Percentiles rank a stretch among this genome's conserved stretches.
Conservation (phyloP, 2,113 vertebrate species). For the Arizona elegans region DNA sequence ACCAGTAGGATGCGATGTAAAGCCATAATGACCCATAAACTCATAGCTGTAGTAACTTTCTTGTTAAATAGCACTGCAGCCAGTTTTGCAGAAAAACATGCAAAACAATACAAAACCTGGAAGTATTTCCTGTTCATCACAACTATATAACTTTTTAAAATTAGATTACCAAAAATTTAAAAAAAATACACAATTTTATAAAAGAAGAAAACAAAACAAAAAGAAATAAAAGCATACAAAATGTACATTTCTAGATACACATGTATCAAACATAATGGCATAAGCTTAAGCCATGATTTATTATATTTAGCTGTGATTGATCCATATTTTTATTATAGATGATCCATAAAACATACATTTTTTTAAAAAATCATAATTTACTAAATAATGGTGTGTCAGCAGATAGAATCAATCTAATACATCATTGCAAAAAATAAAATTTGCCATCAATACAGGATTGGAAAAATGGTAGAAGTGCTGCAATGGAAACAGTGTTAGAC, state of each 20-base stretch:
- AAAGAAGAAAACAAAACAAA: neutral
- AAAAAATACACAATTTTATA: neutral
- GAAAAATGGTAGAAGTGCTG: neutral
- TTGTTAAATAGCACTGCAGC: neutral
- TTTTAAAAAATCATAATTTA: neutral
- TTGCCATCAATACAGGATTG: neutral
- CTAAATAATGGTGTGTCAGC: neutral
- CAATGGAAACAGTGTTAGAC: neutral
- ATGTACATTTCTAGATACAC: neutral
- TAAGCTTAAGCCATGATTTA: neutral
- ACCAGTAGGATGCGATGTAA: neutral
- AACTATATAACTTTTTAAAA: neutral
- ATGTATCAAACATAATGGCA: neutral
- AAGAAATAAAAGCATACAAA: neutral
- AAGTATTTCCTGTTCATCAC: too few relatives aligned
- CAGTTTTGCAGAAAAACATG: too few relatives aligned
- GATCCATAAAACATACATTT: neutral
- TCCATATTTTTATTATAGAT: neutral
- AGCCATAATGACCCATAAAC: neutral
- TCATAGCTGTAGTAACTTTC: neutral
- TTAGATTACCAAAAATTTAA: neutral
- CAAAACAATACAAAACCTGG: too few relatives aligned
- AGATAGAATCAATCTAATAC: neutral
- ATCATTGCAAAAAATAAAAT: neutral
- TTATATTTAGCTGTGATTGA: neutral